Evolutionary conservation across 2,888 invertebrate species (phyloP).

Genomic region (Cephus nigrinus): DNA sequence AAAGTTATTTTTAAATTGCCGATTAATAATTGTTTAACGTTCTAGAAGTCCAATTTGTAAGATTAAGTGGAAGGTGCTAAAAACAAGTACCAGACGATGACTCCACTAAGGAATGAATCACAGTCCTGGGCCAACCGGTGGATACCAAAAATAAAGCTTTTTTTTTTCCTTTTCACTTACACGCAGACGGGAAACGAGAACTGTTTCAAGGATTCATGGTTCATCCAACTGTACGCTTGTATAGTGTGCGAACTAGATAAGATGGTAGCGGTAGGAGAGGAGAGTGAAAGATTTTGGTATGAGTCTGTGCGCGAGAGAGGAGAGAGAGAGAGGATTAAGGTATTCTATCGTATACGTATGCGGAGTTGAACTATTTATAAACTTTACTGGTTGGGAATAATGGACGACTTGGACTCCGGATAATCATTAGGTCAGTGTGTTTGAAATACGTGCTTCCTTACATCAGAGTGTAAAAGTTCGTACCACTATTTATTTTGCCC

Average conservation of each 20-base stretch:
- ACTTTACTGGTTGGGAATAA: background rate
- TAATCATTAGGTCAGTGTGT: background rate
- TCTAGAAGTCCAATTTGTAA: background rate
- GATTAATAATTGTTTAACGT: background rate
- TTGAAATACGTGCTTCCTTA: background rate
- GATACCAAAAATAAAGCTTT: constrained; percentile 6
- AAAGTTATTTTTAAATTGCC: background rate
- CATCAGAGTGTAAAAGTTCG: background rate
- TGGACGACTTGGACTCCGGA: background rate
- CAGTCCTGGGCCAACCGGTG: background rate
- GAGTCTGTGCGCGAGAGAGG: background rate
- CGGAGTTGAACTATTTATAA: background rate
- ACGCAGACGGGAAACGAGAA: background rate
- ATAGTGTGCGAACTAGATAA: background rate
- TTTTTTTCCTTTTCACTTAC: background rate
- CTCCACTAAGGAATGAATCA: constrained; percentile 1
- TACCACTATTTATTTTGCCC: background rate
- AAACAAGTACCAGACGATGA: constrained; percentile 1
- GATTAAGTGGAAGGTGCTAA: background rate
- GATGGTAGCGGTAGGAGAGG: background rate
- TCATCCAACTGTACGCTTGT: background rate
- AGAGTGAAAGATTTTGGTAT: too few species aligned
- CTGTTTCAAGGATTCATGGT: background rate
- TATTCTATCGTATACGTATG: background rate
- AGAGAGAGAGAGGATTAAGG: background rate